Conservation (phyloP, 2,797 vertebrate genomes). For the Phaenicophaeus curvirostris region DNA sequence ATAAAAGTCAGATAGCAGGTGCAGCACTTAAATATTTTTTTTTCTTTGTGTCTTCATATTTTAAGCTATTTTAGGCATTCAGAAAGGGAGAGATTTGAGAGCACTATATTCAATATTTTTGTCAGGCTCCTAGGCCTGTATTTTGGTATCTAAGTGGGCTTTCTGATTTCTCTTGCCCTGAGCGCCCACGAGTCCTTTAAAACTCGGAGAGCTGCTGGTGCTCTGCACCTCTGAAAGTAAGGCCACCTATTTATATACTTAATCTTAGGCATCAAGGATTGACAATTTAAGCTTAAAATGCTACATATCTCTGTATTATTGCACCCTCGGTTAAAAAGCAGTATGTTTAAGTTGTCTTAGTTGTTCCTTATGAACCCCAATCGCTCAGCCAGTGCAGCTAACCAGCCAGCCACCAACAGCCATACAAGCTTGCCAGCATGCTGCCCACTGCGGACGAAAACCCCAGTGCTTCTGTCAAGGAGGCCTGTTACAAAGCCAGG, state of each 20-base stretch:
- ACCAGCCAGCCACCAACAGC: slow-evolving; percentile 91
- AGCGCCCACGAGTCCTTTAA: neutral
- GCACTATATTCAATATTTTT: neutral
- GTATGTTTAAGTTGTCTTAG: slow-evolving; percentile 74
- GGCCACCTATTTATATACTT: slow-evolving; percentile 14
- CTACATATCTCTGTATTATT: slow-evolving; percentile 74
- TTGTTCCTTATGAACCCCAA: slow-evolving; percentile 71
- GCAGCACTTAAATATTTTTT: neutral
- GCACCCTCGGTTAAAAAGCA: slow-evolving; percentile 80
- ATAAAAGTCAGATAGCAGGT: slow-evolving; percentile 11
- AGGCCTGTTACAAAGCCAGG: slow-evolving; percentile 67
- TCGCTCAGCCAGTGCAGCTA: slow-evolving; percentile 84
- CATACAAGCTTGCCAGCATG: slow-evolving; percentile 88
- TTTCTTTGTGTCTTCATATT: neutral
- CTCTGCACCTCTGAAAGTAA: slow-evolving; percentile 16
- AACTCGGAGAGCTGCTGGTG: slow-evolving; percentile 20
- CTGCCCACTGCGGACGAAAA: slow-evolving; percentile 76
- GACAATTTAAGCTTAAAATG: slow-evolving; percentile 72
- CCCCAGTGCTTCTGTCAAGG: slow-evolving; percentile 70
- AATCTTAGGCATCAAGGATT: slow-evolving; percentile 67
- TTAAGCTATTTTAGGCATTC: neutral
- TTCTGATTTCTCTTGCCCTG: neutral
- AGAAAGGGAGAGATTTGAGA: neutral
- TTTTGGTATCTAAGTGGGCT: neutral
- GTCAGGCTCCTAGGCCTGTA: neutral